A percentile compares a stretch with the other conserved stretches of the same genome.
Evolutionary conservation across 2,888 invertebrate genomes (phyloP).

Genomic region (Timema cristinae): DNA sequence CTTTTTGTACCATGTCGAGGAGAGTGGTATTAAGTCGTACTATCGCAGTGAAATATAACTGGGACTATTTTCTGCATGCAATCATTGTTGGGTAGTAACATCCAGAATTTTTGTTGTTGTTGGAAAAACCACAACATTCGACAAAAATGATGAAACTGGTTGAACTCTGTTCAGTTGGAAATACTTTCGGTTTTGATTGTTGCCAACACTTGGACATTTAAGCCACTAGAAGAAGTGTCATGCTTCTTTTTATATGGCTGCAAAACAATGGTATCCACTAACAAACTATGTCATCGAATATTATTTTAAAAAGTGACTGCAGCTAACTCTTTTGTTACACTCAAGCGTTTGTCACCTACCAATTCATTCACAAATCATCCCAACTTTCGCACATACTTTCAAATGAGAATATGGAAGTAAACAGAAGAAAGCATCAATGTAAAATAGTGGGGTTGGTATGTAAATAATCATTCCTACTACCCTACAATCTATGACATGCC

Average conservation of each 20-base stretch:
- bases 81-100: background rate
- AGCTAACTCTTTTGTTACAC: background rate
- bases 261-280: background rate
- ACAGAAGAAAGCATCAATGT: background rate
- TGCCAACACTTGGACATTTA: background rate
- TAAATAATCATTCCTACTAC: background rate
- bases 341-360: background rate
- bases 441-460: background rate
- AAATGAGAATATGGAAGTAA: background rate
- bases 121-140: background rate
- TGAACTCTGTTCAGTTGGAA: background rate
- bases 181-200: background rate
- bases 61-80: background rate
- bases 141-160: background rate
- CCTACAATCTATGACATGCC: conserved; percentile 1
- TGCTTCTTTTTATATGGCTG: background rate
- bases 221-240: background rate
- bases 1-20: background rate
- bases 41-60: background rate
- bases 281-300: background rate
- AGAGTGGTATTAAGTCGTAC: background rate
- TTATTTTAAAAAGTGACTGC: background rate
- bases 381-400: background rate
- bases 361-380: background rate
- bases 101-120: conserved; percentile 5